Base-by-base conservation (phyloP, 1,140 invertebrate species). In the Liolophura sinensis region DNA sequence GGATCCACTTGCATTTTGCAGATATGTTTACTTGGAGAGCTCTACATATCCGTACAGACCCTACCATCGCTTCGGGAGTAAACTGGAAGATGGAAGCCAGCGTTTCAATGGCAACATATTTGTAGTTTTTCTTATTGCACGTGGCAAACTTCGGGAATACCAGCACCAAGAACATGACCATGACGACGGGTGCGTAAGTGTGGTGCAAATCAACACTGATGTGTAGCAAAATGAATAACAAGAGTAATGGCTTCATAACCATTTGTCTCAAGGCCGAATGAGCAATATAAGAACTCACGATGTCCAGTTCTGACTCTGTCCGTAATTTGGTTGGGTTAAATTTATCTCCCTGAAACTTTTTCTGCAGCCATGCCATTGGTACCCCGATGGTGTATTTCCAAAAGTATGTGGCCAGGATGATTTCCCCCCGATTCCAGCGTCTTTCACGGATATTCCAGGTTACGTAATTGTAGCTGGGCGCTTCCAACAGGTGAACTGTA, bases 11-110 rank as follows among this genome's bases (percentile, higher is more conserved):
- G 3, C 70, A 67, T 59, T 76, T 74, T 1, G 65, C 56, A 50
- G 63, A 69, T 14, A 81, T 60, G 66, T 78, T 77, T 18, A 75
- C 76, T 27, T 71, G 65, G 12, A 79, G 57, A 14, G 78, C 77
- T n/a, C 72, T 69, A 7, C 75, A 16, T 12, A 81, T 72, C 15
- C 79, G 72, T 0, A 78, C 70, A 55, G 72, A 72, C 7, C 79
- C 79, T 59, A 81, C 78, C 57, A 81, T 63, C 0, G 77, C 76
- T 64, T 81, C 79, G 14, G 79, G 77, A 40, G 79, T 80, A 55
- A 79, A 80, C 65, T 81, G 79, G 22, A 79, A 61, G 40, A 78
- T 73, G 27, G 79, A 81, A 12, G 77, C 76, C 20, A 80, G 12
- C 6, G 78, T 73, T 61, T 81, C 79, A 5, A 80, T 67, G 0